phyloP scores from a whole-genome alignment of 92 coral and sea anemone species.

The Diadumene lineata region DNA sequence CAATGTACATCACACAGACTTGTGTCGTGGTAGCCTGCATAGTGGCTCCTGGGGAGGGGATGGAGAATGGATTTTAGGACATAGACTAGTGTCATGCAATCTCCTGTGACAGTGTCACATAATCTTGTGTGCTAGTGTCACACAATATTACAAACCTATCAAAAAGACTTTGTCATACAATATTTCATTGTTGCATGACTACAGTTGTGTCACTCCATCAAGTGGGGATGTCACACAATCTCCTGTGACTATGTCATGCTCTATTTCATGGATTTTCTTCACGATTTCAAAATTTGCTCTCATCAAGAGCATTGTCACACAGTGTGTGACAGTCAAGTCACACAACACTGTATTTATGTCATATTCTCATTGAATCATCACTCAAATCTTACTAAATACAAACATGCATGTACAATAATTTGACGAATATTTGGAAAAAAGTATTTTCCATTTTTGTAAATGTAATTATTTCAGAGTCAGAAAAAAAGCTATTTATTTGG shows the following conservation, averaged over 20 bases:
- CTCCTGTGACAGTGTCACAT: neutral
- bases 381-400: too few species aligned
- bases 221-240: slow-evolving; percentile 12
- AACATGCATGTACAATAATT: too few species aligned
- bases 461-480: neutral
- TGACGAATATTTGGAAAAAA: neutral
- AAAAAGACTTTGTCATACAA: too few species aligned
- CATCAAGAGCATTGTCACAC: neutral
- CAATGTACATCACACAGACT: neutral
- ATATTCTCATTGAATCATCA: too few species aligned
- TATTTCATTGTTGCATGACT: too few species aligned
- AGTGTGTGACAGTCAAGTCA: neutral
- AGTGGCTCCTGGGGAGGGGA: too few species aligned
- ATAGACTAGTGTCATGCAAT: slow-evolving; percentile 4
- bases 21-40: too few species aligned
- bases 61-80: neutral
- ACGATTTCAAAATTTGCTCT: neutral
- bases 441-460: slow-evolving; percentile 12
- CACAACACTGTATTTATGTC: neutral
- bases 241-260: neutral
- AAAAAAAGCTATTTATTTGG: slow-evolving; percentile 1
- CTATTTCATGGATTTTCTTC: too few species aligned
- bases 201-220: neutral
- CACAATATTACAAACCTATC: neutral
- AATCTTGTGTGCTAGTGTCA: neutral